phyloP scores from a whole-genome alignment of 92 coral and sea anemone genomes.

The Phenganax subtilis region DNA sequence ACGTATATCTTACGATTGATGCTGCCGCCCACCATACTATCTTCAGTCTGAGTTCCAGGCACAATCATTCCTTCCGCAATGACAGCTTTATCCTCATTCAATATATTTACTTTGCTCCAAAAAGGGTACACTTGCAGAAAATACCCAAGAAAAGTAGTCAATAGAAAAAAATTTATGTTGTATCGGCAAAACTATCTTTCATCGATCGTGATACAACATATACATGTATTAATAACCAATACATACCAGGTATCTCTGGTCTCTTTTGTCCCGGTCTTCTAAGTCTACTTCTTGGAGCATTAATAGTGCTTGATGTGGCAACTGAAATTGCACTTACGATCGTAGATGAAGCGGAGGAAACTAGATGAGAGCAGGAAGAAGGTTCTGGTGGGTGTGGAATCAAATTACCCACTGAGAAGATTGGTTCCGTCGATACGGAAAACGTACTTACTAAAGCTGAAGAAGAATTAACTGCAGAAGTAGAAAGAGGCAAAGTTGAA shows the following conservation, averaged over 20 bases:
- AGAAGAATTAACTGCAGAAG: not conserved
- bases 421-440: not conserved
- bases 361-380: not conserved
- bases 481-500: not conserved
- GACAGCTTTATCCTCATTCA: not conserved
- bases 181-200: not conserved
- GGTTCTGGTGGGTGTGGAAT: too few relatives aligned
- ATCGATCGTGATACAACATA: not conserved
- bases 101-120: constrained; percentile 7
- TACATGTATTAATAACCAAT: not conserved
- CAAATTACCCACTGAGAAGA: not conserved
- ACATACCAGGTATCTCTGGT: constrained; percentile 2
- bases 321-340: not conserved
- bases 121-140: constrained; percentile 6
- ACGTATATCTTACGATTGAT: not conserved
- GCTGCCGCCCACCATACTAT: not conserved
- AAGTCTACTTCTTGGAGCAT: not conserved
- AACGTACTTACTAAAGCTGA: not conserved
- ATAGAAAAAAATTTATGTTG: not conserved
- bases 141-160: not conserved
- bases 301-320: not conserved
- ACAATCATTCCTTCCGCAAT: constrained; percentile 18
- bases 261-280: not conserved
- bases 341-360: not conserved
- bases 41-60: constrained; percentile 6